These are phyloP conservation scores for Sarcophaga rosellei DNA, from an alignment of 2,888 invertebrate species.

Conservation along the genomic window DNA sequence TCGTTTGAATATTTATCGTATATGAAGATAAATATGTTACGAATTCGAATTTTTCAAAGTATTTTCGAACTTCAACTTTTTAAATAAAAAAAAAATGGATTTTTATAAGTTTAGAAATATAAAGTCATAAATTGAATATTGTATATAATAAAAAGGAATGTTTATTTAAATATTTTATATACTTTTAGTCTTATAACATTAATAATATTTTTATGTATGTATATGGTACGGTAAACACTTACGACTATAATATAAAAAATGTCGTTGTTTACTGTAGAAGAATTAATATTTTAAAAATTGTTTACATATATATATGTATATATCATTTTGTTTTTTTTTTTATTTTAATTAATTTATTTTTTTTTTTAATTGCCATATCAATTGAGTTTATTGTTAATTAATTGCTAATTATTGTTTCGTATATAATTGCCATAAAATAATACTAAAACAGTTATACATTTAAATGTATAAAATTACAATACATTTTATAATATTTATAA, in stretches of 20 bases:
- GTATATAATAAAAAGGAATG: constrained; percentile 34
- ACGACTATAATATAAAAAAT: constrained; percentile 45
- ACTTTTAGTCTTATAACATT: constrained; percentile 45
- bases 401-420: background rate
- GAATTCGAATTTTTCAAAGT: too few species aligned
- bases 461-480: constrained; percentile 31
- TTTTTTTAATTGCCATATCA: constrained; percentile 45
- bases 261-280: constrained; percentile 53
- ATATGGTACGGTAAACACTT: constrained; percentile 51
- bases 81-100: background rate
- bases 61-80: too few species aligned
- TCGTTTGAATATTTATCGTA: too few species aligned
- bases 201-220: constrained; percentile 44
- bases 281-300: background rate
- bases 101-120: background rate
- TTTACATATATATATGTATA: background rate
- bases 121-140: background rate
- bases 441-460: constrained; percentile 48
- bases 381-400: constrained; percentile 27
- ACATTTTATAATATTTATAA: background rate
- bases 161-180: constrained; percentile 57
- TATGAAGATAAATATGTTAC: too few species aligned
- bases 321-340: constrained; percentile 16
- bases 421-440: constrained; percentile 46
- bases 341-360: constrained; percentile 24